Percentiles rank a stretch among this genome's conserved stretches.
Conservation (phyloP, 2,888 invertebrate species). For the Cremastobaeus sp. region DNA sequence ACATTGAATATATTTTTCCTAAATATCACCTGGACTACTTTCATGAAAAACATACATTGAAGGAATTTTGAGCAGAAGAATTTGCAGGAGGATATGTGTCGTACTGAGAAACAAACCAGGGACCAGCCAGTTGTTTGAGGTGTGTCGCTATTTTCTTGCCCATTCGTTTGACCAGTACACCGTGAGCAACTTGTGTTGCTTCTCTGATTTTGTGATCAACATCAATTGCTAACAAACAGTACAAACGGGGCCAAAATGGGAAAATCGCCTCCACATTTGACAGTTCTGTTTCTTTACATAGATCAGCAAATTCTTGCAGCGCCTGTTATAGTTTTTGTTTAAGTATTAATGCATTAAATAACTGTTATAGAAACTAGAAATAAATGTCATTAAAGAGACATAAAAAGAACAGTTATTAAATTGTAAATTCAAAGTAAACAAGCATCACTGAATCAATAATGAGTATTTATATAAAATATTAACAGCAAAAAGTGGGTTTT, state of each 20-base stretch:
- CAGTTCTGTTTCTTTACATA: slow-evolving; percentile 83
- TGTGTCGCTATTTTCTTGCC: slow-evolving; percentile 89
- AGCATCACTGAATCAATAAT: too few species aligned
- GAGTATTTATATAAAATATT: too few species aligned
- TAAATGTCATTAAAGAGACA: too few species aligned
- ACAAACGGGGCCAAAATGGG: slow-evolving; percentile 91
- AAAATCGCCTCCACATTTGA: slow-evolving; percentile 86
- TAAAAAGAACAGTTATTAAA: too few species aligned
- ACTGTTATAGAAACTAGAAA: too few species aligned
- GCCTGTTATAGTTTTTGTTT: too few species aligned
- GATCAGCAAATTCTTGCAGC: slow-evolving; percentile 87
- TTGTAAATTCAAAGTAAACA: too few species aligned
- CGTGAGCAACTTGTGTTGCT: slow-evolving; percentile 86
- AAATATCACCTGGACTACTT: not conserved
- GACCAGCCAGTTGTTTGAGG: slow-evolving; percentile 87
- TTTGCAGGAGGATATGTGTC: slow-evolving; percentile 93
- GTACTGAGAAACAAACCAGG: slow-evolving; percentile 91
- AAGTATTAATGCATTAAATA: too few species aligned
- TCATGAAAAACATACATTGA: slow-evolving; percentile 78
- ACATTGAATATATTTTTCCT: too few species aligned
- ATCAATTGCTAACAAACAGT: slow-evolving; percentile 87
- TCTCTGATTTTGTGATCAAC: slow-evolving; percentile 91
- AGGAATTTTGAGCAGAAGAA: slow-evolving; percentile 84
- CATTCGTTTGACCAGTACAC: slow-evolving; percentile 83
- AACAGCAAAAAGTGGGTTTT: too few species aligned